A percentile compares a stretch with the other conserved stretches of the same genome.
Conservation (phyloP, 1,140 invertebrate species). For the Tetragnatha versicolor region DNA sequence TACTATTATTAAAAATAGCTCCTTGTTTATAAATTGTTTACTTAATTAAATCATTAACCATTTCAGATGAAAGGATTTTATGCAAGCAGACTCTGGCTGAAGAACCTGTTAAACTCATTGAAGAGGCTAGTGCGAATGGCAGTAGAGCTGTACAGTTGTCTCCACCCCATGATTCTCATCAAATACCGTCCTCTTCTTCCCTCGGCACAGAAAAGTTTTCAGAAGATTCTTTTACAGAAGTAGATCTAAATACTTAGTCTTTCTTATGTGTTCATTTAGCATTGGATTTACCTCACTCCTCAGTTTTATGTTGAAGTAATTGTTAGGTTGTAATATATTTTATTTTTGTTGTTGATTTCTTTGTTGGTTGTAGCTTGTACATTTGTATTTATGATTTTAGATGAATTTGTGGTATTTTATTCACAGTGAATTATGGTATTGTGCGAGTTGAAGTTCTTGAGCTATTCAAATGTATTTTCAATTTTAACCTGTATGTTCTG, state of each 20-base stretch:
- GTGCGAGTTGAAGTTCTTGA: no score
- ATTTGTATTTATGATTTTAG: no score
- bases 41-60: neutral
- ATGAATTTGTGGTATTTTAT: no score
- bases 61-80: neutral
- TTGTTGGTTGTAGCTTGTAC: no score
- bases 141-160: neutral
- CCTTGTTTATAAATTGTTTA: neutral
- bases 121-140: conserved; percentile 4
- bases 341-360: no score
- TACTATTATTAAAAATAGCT: neutral
- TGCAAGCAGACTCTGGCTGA: neutral
- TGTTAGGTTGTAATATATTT: no score
- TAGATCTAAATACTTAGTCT: conserved; percentile 42
- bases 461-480: no score
- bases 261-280: no score
- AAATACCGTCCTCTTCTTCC: conserved; percentile 25
- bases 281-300: no score
- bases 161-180: neutral
- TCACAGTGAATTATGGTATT: no score
- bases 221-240: conserved; percentile 37
- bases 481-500: no score
- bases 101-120: neutral
- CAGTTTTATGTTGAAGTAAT: no score
- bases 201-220: neutral